These are phyloP conservation scores for Ferrisia virgata DNA, from an alignment of 2,888 invertebrate species.

Conservation along the genomic window DNA sequence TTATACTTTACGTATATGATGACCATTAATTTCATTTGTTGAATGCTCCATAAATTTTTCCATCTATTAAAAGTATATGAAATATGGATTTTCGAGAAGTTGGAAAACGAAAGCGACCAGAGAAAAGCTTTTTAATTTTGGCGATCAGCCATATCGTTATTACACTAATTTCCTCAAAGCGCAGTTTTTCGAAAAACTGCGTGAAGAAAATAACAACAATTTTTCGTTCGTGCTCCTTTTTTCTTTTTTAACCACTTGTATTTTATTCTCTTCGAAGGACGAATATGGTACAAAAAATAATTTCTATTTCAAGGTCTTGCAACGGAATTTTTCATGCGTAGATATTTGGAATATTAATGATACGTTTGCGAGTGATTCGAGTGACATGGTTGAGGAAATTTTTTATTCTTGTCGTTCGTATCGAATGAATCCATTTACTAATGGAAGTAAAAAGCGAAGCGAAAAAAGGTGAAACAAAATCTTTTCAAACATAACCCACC, in stretches of 20 bases:
- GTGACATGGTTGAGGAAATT: neutral
- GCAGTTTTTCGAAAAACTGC: neutral
- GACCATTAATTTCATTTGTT: slow-evolving; percentile 17
- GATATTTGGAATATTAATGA: neutral
- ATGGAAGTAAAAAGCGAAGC: neutral
- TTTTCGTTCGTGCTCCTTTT: too few species aligned
- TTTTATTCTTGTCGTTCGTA: neutral
- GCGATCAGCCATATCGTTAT: neutral
- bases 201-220: neutral
- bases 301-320: neutral
- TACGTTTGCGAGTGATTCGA: neutral
- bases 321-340: neutral
- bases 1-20: too few species aligned
- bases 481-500: neutral
- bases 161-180: neutral
- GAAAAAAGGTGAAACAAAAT: too few species aligned
- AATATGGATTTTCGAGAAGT: neutral
- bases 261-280: neutral
- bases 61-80: neutral
- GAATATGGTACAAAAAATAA: neutral
- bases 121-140: slow-evolving; percentile 7
- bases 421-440: neutral
- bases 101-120: neutral
- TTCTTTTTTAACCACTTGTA: neutral
- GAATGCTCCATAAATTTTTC: slow-evolving; percentile 5